These are phyloP conservation scores for Clunio marinus DNA, from an alignment of 2,888 invertebrate species.

Conservation along the genomic window DNA sequence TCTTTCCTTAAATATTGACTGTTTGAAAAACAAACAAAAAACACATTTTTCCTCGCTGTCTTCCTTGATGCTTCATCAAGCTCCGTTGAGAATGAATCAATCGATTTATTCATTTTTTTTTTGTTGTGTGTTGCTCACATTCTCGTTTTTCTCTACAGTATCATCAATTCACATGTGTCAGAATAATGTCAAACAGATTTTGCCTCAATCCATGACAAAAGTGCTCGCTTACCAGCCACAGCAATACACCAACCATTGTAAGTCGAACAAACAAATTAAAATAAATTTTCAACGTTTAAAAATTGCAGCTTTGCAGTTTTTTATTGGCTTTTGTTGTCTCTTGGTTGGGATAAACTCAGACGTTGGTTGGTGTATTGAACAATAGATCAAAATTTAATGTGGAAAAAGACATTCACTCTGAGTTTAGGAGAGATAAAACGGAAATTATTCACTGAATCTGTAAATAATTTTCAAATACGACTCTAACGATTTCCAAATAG, in stretches of 20 bases:
- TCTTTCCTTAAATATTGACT: conserved; percentile 35
- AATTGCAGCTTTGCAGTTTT: conserved; percentile 12
- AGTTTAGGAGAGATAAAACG: too few relatives aligned
- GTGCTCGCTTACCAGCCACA: conserved; percentile 1
- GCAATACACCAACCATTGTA: background rate
- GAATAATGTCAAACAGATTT: conserved; percentile 37
- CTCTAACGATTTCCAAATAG: background rate
- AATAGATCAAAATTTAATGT: too few relatives aligned
- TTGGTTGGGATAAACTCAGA: too few relatives aligned
- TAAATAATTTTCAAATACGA: background rate
- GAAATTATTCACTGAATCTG: background rate
- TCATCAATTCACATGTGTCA: conserved; percentile 37
- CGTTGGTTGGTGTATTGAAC: too few relatives aligned
- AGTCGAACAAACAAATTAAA: conserved; percentile 11
- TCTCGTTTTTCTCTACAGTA: background rate
- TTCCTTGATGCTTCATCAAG: conserved; percentile 2
- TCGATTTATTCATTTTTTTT: conserved; percentile 27
- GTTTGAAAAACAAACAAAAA: conserved; percentile 16
- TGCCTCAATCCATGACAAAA: background rate
- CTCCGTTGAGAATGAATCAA: conserved; percentile 18
- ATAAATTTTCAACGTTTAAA: conserved; percentile 6
- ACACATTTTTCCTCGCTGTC: background rate
- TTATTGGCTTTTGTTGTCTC: too few relatives aligned
- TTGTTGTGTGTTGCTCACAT: too few relatives aligned
- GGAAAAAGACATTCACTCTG: too few relatives aligned